phyloP scores from a whole-genome alignment of 2,113 vertebrate species.

The Muscicapa adusta region DNA sequence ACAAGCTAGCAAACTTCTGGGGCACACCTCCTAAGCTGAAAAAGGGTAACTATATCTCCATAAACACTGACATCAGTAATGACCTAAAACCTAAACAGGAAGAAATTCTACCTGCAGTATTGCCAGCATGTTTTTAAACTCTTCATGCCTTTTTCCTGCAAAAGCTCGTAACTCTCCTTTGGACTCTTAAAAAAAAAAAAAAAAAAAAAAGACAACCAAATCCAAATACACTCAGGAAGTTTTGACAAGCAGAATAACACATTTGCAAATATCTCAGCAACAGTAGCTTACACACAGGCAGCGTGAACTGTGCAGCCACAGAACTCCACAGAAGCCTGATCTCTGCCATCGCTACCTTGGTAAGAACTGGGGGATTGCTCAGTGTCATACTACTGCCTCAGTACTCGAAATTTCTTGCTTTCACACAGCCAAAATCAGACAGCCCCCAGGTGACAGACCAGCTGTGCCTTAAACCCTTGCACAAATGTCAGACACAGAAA shows the following conservation, averaged over 20 bases:
- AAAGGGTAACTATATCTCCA: not conserved
- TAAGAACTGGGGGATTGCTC: fast-evolving
- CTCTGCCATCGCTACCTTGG: not conserved
- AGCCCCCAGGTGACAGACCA: fast-evolving
- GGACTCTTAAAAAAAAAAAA: not conserved
- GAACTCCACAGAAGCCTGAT: not conserved
- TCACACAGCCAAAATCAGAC: not conserved
- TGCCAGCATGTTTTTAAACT: not conserved
- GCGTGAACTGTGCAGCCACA: fast-evolving
- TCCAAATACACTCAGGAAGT: not conserved
- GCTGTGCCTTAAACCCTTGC: not conserved
- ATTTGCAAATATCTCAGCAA: not conserved
- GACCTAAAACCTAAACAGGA: not conserved
- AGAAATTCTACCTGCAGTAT: not conserved
- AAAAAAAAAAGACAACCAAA: not conserved
- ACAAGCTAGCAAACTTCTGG: not conserved
- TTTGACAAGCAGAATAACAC: not conserved
- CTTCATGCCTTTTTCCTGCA: not conserved
- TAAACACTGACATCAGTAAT: not conserved
- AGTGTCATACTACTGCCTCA: fast-evolving
- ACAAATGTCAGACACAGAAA: not conserved
- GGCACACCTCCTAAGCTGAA: not conserved
- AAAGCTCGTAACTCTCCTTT: not conserved
- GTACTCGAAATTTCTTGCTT: not conserved
- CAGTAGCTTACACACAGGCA: fast-evolving